Percentiles rank a stretch among this genome's conserved stretches.
These are phyloP conservation scores for Scaptomyza reducta DNA, from an alignment of 2,888 invertebrate species.

Conservation along the genomic window DNA sequence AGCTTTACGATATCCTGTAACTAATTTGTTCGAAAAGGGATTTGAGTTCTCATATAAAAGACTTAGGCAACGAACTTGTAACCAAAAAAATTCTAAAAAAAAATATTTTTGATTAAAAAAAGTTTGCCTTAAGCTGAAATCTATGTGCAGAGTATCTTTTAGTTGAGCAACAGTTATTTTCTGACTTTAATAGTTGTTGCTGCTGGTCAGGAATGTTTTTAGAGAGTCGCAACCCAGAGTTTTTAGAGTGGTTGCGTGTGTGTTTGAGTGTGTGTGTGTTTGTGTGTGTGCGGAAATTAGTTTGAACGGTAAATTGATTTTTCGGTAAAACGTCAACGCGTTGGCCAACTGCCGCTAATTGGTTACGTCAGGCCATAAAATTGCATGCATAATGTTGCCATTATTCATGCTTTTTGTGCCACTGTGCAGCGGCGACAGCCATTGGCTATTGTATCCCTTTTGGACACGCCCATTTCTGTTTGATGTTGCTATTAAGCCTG, in stretches of 20 bases:
- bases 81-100: fast-evolving
- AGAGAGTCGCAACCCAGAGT: not conserved
- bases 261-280: slow-evolving; percentile 17
- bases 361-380: slow-evolving; percentile 54
- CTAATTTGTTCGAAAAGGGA: not conserved
- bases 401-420: slow-evolving; percentile 48
- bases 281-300: slow-evolving; percentile 31
- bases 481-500: slow-evolving; percentile 50
- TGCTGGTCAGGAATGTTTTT: slow-evolving; percentile 49
- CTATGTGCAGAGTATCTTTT: not conserved
- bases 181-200: slow-evolving; percentile 19
- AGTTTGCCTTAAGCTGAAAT: not conserved
- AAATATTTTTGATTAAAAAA: not conserved
- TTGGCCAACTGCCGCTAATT: slow-evolving; percentile 39
- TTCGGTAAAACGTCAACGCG: slow-evolving; percentile 47
- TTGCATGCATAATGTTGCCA: slow-evolving; percentile 37
- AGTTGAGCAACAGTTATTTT: not conserved
- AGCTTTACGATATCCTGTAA: not conserved
- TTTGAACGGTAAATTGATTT: slow-evolving; percentile 53
- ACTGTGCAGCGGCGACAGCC: slow-evolving; percentile 48
- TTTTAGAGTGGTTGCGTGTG: slow-evolving; percentile 14
- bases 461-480: slow-evolving; percentile 58
- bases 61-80: not conserved
- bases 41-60: not conserved
- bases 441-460: slow-evolving; percentile 9